phyloP scores from a whole-genome alignment of 2,888 invertebrate genomes.

The Rhagophthalmus giganteus region DNA sequence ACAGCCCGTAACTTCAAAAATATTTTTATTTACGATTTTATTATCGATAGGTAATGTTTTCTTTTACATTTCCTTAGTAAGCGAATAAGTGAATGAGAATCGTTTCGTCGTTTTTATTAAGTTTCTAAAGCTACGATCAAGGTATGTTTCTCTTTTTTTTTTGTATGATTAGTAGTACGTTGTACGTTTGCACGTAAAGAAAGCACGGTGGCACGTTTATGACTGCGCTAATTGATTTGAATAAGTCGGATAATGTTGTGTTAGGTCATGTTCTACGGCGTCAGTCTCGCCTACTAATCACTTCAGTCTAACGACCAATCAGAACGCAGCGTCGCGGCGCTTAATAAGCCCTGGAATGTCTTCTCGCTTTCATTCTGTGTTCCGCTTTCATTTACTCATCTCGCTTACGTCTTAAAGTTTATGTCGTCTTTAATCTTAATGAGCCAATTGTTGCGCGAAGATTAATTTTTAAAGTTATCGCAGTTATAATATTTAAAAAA shows the following conservation, averaged over 20 bases:
- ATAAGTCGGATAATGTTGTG: slow-evolving; percentile 45
- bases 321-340: slow-evolving; percentile 43
- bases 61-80: no score
- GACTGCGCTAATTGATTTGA: slow-evolving; percentile 42
- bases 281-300: slow-evolving; percentile 42
- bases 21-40: no score
- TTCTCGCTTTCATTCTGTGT: slow-evolving; percentile 42
- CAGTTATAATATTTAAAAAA: no score
- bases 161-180: background rate
- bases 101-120: no score
- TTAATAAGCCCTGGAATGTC: slow-evolving; percentile 45
- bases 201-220: slow-evolving; percentile 34
- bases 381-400: slow-evolving; percentile 33
- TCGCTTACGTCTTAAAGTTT: slow-evolving; percentile 18
- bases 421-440: slow-evolving; percentile 22
- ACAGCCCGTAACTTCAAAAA: no score
- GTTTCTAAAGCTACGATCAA: background rate
- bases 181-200: background rate
- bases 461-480: slow-evolving; percentile 1
- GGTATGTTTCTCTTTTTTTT: background rate
- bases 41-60: no score
- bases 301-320: slow-evolving; percentile 42
- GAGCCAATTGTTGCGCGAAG: slow-evolving; percentile 4
- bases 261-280: slow-evolving; percentile 44
- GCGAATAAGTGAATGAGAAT: slow-evolving; percentile 23